phyloP scores from a whole-genome alignment of 2,888 invertebrate genomes.

The Proisotoma minuta region DNA sequence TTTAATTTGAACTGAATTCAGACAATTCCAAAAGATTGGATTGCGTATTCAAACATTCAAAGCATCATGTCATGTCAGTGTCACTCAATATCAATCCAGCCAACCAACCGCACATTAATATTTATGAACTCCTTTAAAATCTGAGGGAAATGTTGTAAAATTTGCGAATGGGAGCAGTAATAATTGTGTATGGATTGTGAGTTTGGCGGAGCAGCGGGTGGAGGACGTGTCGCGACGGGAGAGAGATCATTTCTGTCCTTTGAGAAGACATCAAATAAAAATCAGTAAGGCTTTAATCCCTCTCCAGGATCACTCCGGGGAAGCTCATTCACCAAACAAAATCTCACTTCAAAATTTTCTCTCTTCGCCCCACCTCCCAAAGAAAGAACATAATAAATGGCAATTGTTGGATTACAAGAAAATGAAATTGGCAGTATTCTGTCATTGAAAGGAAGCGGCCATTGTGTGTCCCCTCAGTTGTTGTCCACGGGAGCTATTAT shows the following conservation, averaged over 20 bases:
- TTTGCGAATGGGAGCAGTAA: not conserved
- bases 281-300: slow-evolving; percentile 6
- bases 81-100: slow-evolving; percentile 1
- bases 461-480: not conserved
- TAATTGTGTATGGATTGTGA: not conserved
- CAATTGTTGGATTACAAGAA: slow-evolving; percentile 4
- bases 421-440: slow-evolving; percentile 1
- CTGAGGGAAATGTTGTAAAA: not conserved
- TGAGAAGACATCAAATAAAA: slow-evolving; percentile 5
- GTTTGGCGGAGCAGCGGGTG: not conserved
- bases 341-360: slow-evolving; percentile 2
- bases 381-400: not conserved
- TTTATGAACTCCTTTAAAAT: not conserved
- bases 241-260: slow-evolving; percentile 6
- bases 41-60: slow-evolving; percentile 1
- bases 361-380: not conserved
- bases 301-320: not conserved
- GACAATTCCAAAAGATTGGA: not conserved
- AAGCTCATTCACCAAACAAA: not conserved
- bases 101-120: not conserved
- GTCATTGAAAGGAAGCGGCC: too few species aligned
- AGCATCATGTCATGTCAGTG: slow-evolving; percentile 1
- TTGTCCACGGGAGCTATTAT: slow-evolving; percentile 3
- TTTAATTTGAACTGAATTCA: slow-evolving; percentile 1
- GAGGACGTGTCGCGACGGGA: slow-evolving; percentile 1